Conservation (phyloP, 2,888 invertebrate species). For the Buathra laborator region DNA sequence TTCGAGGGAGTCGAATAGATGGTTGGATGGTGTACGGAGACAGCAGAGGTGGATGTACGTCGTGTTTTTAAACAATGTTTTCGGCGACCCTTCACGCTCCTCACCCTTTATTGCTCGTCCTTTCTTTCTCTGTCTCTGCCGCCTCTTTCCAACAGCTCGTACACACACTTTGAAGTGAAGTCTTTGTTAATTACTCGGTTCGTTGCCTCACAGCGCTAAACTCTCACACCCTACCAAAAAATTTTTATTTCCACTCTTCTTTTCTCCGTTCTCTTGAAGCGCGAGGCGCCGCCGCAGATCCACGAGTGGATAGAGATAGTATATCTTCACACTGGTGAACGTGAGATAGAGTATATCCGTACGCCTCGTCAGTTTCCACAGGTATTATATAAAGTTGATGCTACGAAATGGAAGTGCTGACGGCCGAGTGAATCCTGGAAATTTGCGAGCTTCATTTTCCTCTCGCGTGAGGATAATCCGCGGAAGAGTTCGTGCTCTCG, state of each 20-base stretch:
- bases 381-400: conserved; percentile 57
- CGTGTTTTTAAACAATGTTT: conserved; percentile 57
- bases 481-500: conserved; percentile 47
- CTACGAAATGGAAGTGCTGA: conserved; percentile 60
- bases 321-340: conserved; percentile 9
- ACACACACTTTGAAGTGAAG: conserved; percentile 63
- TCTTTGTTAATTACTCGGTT: conserved; percentile 79
- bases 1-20: conserved; percentile 24
- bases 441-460: conserved; percentile 62
- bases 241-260: conserved; percentile 46
- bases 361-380: conserved; percentile 26
- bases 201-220: conserved; percentile 74
- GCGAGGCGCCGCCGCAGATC: not conserved
- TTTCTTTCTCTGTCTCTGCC: not conserved
- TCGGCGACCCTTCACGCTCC: conserved; percentile 46
- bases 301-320: conserved; percentile 5
- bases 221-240: conserved; percentile 73
- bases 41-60: conserved; percentile 40
- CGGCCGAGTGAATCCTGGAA: conserved; percentile 58
- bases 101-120: conserved; percentile 15
- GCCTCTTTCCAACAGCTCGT: conserved; percentile 1
- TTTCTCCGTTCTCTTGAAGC: conserved; percentile 23
- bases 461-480: conserved; percentile 60
- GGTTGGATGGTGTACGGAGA: conserved; percentile 31
- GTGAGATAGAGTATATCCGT: not conserved